phyloP scores from a whole-genome alignment of 2,113 vertebrate species.

The Crotalus viridis region DNA sequence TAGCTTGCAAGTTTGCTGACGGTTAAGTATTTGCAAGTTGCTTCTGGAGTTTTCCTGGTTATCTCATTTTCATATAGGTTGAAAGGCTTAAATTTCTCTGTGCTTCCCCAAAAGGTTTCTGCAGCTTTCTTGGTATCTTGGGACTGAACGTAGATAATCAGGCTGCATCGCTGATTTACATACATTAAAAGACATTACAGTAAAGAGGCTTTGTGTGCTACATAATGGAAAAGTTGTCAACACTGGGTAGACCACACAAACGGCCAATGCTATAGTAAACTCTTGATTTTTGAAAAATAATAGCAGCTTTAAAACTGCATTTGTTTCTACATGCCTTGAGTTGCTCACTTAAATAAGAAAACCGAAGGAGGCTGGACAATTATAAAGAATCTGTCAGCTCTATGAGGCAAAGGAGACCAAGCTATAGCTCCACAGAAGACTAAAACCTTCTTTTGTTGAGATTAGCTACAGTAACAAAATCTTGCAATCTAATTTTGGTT shows the following conservation, averaged over 20 bases:
- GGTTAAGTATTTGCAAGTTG: neutral
- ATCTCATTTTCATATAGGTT: neutral
- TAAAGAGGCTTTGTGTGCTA: neutral
- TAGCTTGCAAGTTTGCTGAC: conserved; percentile 12
- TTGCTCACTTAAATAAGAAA: neutral
- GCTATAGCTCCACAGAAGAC: neutral
- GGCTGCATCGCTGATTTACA: neutral
- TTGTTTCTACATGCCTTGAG: neutral
- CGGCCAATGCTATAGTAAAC: neutral
- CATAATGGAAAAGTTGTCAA: neutral
- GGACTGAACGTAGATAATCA: neutral
- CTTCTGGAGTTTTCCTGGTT: neutral
- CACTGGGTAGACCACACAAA: neutral
- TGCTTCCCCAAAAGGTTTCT: neutral
- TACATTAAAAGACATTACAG: neutral
- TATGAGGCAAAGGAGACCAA: neutral
- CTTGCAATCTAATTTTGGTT: neutral
- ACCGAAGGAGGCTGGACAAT: neutral
- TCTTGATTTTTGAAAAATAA: neutral
- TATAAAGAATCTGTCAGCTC: neutral
- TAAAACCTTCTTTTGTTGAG: neutral
- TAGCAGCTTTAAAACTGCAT: neutral
- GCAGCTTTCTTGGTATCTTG: neutral
- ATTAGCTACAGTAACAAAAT: too few species aligned
- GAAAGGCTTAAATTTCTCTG: neutral